These are phyloP conservation scores for Leptinotarsa lineolata DNA, from an alignment of 1,140 invertebrate genomes.

Conservation along the genomic window DNA sequence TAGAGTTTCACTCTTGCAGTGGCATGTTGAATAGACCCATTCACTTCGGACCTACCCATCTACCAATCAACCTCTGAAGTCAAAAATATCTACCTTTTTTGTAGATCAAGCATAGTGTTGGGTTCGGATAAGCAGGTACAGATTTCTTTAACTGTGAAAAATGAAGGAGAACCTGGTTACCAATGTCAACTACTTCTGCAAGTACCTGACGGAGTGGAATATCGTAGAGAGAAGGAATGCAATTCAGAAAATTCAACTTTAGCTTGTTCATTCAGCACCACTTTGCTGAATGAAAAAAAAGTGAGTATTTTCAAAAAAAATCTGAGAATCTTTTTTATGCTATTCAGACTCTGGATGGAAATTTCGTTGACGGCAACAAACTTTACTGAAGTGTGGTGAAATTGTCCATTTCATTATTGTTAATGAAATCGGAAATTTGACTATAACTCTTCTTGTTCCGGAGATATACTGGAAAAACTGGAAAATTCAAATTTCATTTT, in stretches of 20 bases:
- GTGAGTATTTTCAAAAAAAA: background rate
- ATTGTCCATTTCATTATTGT: no score
- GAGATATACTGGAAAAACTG: no score
- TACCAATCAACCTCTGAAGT: no score
- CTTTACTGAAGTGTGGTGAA: no score
- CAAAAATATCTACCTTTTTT: background rate
- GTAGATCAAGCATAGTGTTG: background rate
- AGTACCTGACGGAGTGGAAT: slow-evolving; percentile 29
- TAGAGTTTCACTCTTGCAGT: no score
- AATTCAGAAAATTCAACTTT: slow-evolving; percentile 33
- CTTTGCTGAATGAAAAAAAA: background rate
- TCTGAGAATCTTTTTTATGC: background rate
- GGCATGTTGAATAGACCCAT: no score
- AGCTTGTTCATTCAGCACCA: slow-evolving; percentile 25
- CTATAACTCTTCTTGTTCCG: no score
- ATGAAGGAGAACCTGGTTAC: slow-evolving; percentile 41
- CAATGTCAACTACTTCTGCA: slow-evolving; percentile 32
- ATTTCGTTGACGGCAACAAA: no score
- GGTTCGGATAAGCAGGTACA: background rate
- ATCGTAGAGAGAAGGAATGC: slow-evolving; percentile 38
- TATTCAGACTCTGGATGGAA: background rate
- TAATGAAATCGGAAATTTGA: no score
- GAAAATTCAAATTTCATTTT: no score
- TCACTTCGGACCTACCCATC: no score
- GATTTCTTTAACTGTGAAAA: slow-evolving; percentile 9